Evolutionary conservation across 2,113 vertebrate species (phyloP), one percentile per base, ranked within the genome.

Genomic region (Paramormyrops kingsleyae): DNA sequence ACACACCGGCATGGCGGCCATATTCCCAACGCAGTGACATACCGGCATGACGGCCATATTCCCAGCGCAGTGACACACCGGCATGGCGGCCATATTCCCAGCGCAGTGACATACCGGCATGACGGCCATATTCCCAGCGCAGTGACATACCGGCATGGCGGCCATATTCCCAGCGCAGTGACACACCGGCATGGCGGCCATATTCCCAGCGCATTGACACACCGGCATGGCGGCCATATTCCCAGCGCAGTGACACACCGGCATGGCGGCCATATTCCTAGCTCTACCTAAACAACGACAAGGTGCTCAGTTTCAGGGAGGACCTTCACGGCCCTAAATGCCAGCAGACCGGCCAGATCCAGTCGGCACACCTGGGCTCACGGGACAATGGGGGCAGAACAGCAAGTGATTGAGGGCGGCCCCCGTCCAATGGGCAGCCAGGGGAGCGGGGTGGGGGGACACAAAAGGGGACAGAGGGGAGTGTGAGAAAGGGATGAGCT

Each of bases 401-500:
- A 47, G 42, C 10, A 24, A 84, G 83, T 17, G 2, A 47, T 4
- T 24, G 39, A 84, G 44, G 44, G 49, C 49, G 6, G 19, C 47
- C 49, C 31, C 24, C 12, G 2, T 87, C 84, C 21, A 24, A 47
- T 31, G 6, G 42, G 2, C 39, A 39, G 66, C 53, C 42, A 24
- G 13, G 87, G n/a, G 8, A 62, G 87, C 10, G 5, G 21, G 44
- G 39, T n/a, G 24, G 24, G 9, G 31, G 87, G 42, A 10, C 39
- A 44, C 39, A n/a, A 66, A 62, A 53, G 59, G 42, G 53, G 35
- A 12, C 6, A 10, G 39, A 52, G 89, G 62, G 59, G 24, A 24
- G 27, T 31, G 86, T 74, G 88, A 87, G 88, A 35, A 49, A 90
- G 92, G 91, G 91, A 88, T 88, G 86, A 84, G 70, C 90, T 91